Evolutionary conservation across 2,113 vertebrate genomes (phyloP).

Genomic region (Embiotoca jacksoni): DNA sequence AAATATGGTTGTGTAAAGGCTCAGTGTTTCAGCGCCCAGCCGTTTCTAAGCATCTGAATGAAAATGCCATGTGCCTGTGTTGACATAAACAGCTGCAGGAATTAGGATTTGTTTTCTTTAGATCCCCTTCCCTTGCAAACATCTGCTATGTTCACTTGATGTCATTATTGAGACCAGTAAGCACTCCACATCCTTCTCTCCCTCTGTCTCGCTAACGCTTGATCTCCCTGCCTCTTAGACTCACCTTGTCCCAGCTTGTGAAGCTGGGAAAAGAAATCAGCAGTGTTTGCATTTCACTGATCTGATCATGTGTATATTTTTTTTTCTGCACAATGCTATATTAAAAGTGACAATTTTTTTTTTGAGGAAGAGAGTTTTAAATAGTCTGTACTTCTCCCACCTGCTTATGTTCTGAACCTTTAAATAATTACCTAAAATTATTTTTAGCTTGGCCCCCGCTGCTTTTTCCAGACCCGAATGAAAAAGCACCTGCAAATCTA

Average conservation of each 20-base stretch:
- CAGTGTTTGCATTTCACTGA: conserved; percentile 12
- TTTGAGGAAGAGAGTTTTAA: conserved; percentile 61
- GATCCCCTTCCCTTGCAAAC: conserved; percentile 69
- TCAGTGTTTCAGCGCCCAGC: conserved; percentile 31
- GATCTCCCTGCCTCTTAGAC: conserved; percentile 43
- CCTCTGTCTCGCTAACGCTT: conserved; percentile 10
- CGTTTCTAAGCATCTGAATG: conserved; percentile 33
- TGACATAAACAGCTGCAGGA: conserved; percentile 70
- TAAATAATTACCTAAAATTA: conserved; percentile 73
- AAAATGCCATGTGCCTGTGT: conserved; percentile 53
- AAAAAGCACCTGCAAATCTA: conserved; percentile 61
- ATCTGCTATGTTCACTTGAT: conserved; percentile 72
- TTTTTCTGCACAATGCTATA: conserved; percentile 31
- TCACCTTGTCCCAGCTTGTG: conserved; percentile 49
- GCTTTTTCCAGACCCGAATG: conserved; percentile 63
- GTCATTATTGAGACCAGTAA: conserved; percentile 62
- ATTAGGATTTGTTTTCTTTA: conserved; percentile 72
- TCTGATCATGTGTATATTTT: conserved; percentile 36
- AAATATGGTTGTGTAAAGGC: conserved; percentile 49
- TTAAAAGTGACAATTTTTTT: conserved; percentile 64
- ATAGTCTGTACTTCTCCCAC: conserved; percentile 50
- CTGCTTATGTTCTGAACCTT: conserved; percentile 50
- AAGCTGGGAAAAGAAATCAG: conserved; percentile 26
- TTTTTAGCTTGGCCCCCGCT: conserved; percentile 72
- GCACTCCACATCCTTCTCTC: conserved; percentile 41